Conservation (phyloP, 1,140 invertebrate species). For the Lordiphosa stackelbergi region DNA sequence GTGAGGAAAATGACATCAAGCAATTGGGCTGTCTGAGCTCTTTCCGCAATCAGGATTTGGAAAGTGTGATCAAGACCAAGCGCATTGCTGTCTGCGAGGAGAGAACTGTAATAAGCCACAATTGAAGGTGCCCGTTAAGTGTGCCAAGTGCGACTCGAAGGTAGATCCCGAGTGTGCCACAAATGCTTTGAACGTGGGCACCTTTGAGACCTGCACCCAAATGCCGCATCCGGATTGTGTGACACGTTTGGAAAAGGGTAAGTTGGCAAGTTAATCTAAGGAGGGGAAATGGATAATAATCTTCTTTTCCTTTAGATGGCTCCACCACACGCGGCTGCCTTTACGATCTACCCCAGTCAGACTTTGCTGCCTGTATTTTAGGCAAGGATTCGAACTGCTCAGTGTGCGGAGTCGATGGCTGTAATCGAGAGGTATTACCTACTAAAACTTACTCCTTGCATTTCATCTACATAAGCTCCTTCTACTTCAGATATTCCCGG, state of each 20-base stretch:
- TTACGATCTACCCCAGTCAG: constrained; percentile 39
- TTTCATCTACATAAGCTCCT: not conserved
- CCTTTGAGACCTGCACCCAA: constrained; percentile 42
- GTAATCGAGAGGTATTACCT: constrained; percentile 57
- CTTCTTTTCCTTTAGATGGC: constrained; percentile 38
- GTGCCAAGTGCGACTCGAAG: constrained; percentile 62
- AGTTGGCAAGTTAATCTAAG: not conserved
- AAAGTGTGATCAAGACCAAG: constrained; percentile 57
- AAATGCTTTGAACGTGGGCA: constrained; percentile 36
- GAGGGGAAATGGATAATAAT: too few species aligned
- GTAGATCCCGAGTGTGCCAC: constrained; percentile 52
- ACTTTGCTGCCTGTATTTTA: constrained; percentile 57
- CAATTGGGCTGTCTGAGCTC: constrained; percentile 57
- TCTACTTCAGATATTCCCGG: constrained; percentile 50
- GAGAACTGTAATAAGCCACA: constrained; percentile 51
- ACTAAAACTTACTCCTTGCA: not conserved
- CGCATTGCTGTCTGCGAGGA: constrained; percentile 54
- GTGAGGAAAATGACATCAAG: constrained; percentile 49
- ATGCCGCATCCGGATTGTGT: constrained; percentile 59
- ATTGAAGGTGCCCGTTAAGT: constrained; percentile 30
- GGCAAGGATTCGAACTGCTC: constrained; percentile 51
- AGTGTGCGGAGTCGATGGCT: constrained; percentile 49
- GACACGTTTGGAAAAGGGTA: constrained; percentile 38
- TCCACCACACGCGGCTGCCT: constrained; percentile 62
- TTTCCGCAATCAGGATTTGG: constrained; percentile 64